Evolutionary conservation across 2,797 vertebrate genomes (phyloP).

Genomic region (Lemur catta): DNA sequence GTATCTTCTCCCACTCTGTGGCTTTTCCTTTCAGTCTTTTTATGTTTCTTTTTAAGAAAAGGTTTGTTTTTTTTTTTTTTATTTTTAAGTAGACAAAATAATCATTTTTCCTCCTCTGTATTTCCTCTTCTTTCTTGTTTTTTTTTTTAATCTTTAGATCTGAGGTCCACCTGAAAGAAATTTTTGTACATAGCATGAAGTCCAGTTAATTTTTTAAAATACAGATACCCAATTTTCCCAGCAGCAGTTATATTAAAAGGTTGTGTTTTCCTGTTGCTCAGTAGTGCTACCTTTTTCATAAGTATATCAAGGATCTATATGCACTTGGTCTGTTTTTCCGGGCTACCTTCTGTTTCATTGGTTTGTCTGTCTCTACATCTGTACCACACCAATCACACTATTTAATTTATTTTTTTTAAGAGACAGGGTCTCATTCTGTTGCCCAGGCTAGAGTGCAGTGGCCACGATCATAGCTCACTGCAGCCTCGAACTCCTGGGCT

Average conservation of each 20-base stretch:
- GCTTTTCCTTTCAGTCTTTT: neutral
- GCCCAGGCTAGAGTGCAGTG: too few relatives aligned
- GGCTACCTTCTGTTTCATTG: neutral
- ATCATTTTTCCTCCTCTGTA: neutral
- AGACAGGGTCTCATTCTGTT: too few relatives aligned
- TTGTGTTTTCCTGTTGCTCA: neutral
- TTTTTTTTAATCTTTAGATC: neutral
- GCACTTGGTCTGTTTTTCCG: neutral
- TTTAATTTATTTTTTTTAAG: too few relatives aligned
- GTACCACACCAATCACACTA: neutral
- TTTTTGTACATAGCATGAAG: neutral
- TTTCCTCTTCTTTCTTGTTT: neutral
- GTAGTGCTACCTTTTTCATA: neutral
- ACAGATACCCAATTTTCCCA: neutral
- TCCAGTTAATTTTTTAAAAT: neutral
- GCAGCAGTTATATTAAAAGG: constrained; percentile 6
- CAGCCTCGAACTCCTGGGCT: too few relatives aligned
- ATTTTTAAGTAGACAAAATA: neutral
- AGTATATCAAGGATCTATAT: neutral
- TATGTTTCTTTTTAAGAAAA: neutral
- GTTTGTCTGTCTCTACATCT: neutral
- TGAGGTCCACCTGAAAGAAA: neutral
- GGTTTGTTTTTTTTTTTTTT: neutral
- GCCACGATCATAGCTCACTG: too few relatives aligned
- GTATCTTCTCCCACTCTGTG: neutral